Evolutionary conservation across 2,888 invertebrate genomes (phyloP), one percentile per base, ranked within the genome.

Genomic region (Latrodectus hesperus): DNA sequence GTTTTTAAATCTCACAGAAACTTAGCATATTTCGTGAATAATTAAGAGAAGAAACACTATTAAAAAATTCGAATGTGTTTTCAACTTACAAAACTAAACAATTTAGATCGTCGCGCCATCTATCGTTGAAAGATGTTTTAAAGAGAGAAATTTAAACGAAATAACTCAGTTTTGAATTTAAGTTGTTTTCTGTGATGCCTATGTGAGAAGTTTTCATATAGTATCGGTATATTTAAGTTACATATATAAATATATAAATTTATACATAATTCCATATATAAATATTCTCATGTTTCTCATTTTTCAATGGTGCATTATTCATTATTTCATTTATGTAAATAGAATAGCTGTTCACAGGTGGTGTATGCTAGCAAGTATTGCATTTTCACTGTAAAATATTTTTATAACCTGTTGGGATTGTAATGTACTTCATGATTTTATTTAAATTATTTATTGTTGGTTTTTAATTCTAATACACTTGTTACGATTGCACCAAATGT

Each of bases 391-490:
- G 12, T 16, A 60, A 60, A 60, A 11, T n/a, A 60, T 60, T 60
- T 60, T 60, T 60, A 60, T 16, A 60, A n/a, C n/a, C 12, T n/a
- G 60, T 60, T 60, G 60, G 14, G n/a, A 60, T 60, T 16, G n/a
- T 60, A 16, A 60, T 14, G n/a, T 60, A 60, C 6, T n/a, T n/a
- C 60, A 16, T 60, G 12, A 60, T 14, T 60, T 60, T n/a, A 14
- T 10, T 60, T 60, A 60, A 60, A 60, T 60, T 60, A 60, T 60
- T 60, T 60, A 60, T 60, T 60, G 60, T 60, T 60, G 60, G n/a
- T 60, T 60, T 38, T 60, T 60, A 60, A n/a, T n/a, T 6, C 12
- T 60, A 16, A 16, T 60, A 16, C 60, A 60, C 60, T 60, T 60
- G 60, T 60, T 60, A n/a, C 60, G 12, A 11, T 11, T 16, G 60